Base-by-base conservation (phyloP, 1,140 invertebrate species). In the Lepidurus packardi region DNA sequence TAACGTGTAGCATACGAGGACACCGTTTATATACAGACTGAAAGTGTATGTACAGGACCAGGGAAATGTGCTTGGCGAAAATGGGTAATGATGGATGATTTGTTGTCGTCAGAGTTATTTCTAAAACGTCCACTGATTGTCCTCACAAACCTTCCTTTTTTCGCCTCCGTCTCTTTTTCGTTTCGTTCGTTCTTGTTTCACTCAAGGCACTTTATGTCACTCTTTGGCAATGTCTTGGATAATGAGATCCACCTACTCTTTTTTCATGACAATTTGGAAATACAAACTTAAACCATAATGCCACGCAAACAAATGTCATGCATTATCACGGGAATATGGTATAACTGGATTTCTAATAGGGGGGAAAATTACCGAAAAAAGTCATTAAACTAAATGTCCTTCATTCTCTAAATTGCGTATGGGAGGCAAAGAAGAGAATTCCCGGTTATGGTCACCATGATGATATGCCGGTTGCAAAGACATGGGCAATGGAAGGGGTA, bases 371-470 rank as follows among this genome's bases (percentile, higher is more conserved):
- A 75, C 42, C 74, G 13, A 25, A 4, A 10, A 25, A 45, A 53
- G 16, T 34, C 44, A 1, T 77, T 80, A 80, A 25, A 80, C 79
- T 44, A 80, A 74, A 77, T 80, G 79, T 79, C 79, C 79, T 76
- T 80, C 79, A n/a, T 65, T 80, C 44, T 80, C 79, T n/a, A 80
- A 44, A 8, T 76, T 77, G 43, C 79, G 45, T 74, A 80, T 73
- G 24, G 79, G 44, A 73, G 79, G 76, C 42, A 73, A 43, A 25
- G 76, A 65, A 7, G 79, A 73, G 42, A 45, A 76, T 41, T 76
- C 43, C 42, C 73, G 73, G 43, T 76, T 53, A 41, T 42, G 44
- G 43, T 76, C 47, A 53, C 75, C 44, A 42, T 80, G 76, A 41
- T 78, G 45, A 24, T 44, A 73, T 16, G 79, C 53, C 6, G 79